Conservation (phyloP, 2,113 vertebrate species). For the Anoplopoma fimbria region DNA sequence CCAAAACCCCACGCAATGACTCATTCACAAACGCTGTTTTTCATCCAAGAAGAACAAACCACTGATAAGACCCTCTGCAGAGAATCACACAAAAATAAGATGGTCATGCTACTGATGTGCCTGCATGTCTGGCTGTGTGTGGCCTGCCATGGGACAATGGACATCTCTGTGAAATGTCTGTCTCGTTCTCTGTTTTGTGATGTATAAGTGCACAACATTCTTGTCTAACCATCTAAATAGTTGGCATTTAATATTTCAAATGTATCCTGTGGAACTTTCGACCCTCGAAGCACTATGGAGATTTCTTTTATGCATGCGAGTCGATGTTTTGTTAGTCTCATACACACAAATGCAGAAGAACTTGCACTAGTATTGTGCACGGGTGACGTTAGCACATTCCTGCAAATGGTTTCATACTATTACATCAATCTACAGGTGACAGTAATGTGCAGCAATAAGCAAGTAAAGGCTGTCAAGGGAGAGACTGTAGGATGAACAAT, state of each 20-base stretch:
- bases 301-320: background rate
- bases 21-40: constrained; percentile 28
- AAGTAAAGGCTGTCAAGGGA: too few relatives aligned
- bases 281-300: background rate
- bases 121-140: background rate
- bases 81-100: constrained; percentile 21
- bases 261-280: background rate
- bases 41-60: constrained; percentile 22
- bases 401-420: background rate
- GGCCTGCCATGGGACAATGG: background rate
- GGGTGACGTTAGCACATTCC: background rate
- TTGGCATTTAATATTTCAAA: background rate
- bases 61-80: background rate
- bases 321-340: background rate
- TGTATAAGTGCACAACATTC: background rate
- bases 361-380: too few relatives aligned
- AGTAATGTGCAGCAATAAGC: background rate
- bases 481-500: background rate
- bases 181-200: background rate
- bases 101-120: background rate
- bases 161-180: constrained; percentile 3
- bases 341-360: background rate
- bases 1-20: constrained; percentile 20
- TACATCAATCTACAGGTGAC: background rate
- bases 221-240: background rate